Evolutionary conservation across 2,797 vertebrate genomes (phyloP), one percentile per base, ranked within the genome.

Genomic region (Coregonus suidteri): DNA sequence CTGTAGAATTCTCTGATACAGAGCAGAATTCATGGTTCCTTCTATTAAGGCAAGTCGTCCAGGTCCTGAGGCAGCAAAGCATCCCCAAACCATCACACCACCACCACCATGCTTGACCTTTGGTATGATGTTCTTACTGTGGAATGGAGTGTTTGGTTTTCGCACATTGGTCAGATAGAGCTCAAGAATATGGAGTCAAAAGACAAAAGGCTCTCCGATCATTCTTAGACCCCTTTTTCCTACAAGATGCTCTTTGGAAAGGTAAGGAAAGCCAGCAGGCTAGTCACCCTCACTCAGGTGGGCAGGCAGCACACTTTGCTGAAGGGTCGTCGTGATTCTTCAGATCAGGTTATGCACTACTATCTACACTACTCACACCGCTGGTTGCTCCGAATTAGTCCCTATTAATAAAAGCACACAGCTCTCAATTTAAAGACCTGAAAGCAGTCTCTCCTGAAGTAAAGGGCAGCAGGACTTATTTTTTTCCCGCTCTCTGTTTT

Each of bases 251-350:
- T 91, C 87, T 84, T 91, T 88, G 84, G 78, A 82, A 85, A 84
- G 86, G 86, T 88, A 89, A 90, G 65, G 30, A 66, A 4, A 34
- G 88, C 84, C 91, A 89, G 84, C 88, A 89, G 84, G 88, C 86
- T 90, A 89, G 84, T 88, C 89, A 84, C 90, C 89, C 89, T 90
- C 91, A 84, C 88, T 90, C 87, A 81, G 71, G 5, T 86, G 56
- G 56, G 56, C 56, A 18, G 54, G 14, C 54, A 20, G 18, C 89
- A 84, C 90, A 92, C 90, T 92, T 90, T 91, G 85, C 87, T 91
- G 84, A 91, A 92, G 92, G 89, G 85, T 87, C 91, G 90, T 92
- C 87, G 89, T 84, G 89, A 83, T 84, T 83, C 79, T 87, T 89
- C 89, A 91, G 87, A 87, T 83, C 85, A 86, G 83, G 88, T 83